Conservation (phyloP, 2,113 vertebrate genomes). For the Peromyscus maniculatus region DNA sequence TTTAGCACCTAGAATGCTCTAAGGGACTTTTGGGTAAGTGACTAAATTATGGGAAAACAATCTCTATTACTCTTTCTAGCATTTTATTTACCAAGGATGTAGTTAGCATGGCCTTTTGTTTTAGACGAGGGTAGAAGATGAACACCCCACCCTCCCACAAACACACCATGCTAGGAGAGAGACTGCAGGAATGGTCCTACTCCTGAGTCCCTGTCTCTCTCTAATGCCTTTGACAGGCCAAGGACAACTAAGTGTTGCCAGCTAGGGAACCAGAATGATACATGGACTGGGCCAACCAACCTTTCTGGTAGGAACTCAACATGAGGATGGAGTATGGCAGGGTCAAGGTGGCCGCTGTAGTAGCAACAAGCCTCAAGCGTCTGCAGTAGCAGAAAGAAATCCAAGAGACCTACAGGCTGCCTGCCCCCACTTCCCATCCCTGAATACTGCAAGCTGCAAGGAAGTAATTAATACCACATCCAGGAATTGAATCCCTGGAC, state of each 20-base stretch:
- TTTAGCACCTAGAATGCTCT: not conserved
- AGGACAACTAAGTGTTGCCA: not conserved
- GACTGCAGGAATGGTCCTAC: not conserved
- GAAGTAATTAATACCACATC: slow-evolving; percentile 66
- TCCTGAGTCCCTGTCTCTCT: no score
- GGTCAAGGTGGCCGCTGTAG: no score
- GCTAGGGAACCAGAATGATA: not conserved
- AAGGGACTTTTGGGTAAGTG: not conserved
- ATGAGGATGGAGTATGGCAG: no score
- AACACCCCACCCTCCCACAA: not conserved
- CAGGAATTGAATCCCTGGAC: slow-evolving; percentile 66
- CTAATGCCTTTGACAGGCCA: not conserved
- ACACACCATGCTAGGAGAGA: not conserved
- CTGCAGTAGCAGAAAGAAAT: not conserved
- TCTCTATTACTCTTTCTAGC: not conserved
- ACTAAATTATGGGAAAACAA: not conserved
- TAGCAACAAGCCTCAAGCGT: accelerated
- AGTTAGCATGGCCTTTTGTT: not conserved
- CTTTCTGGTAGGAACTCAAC: not conserved
- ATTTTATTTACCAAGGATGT: slow-evolving; percentile 4
- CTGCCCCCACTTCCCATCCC: not conserved
- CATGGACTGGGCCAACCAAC: accelerated
- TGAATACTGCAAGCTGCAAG: not conserved
- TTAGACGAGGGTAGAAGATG: not conserved
- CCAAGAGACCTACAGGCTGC: not conserved